A percentile compares a stretch with the other conserved stretches of the same genome.
phyloP scores from a whole-genome alignment of 2,113 vertebrate species.

The Hyperoodon ampullatus region DNA sequence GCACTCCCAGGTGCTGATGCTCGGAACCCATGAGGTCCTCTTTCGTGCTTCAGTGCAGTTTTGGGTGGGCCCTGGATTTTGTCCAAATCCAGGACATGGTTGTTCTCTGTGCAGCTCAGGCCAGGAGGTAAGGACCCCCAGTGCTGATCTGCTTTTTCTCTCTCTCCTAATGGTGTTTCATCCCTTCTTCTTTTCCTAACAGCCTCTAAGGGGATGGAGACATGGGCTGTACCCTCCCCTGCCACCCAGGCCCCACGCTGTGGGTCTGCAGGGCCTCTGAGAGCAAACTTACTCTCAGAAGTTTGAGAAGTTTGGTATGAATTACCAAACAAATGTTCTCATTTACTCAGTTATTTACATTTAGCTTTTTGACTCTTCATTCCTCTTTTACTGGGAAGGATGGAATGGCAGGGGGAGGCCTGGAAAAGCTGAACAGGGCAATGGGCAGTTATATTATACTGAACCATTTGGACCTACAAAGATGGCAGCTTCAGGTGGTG shows the following conservation, averaged over 20 bases:
- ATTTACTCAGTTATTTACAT: not conserved
- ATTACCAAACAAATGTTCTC: not conserved
- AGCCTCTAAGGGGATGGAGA: not conserved
- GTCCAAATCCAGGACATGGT: not conserved
- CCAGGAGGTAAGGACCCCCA: not conserved
- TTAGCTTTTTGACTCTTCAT: not conserved
- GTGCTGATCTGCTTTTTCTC: not conserved
- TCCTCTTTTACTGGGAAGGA: not conserved
- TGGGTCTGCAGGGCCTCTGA: not conserved
- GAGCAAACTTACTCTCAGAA: not conserved
- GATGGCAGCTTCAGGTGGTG: not conserved
- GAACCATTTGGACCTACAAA: not conserved
- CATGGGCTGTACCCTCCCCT: no score
- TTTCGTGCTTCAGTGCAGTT: not conserved
- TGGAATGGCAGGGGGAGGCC: not conserved
- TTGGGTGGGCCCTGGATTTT: not conserved
- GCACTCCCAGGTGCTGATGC: rapidly evolving
- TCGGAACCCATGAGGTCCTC: not conserved
- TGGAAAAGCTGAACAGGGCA: not conserved
- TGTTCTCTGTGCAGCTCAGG: not conserved
- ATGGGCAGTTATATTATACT: not conserved
- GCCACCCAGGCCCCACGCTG: not conserved
- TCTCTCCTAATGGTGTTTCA: not conserved
- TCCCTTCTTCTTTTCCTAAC: not conserved
- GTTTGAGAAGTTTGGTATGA: no score